Conservation (phyloP, 2,888 invertebrate genomes). For the Pheosia gnoma region DNA sequence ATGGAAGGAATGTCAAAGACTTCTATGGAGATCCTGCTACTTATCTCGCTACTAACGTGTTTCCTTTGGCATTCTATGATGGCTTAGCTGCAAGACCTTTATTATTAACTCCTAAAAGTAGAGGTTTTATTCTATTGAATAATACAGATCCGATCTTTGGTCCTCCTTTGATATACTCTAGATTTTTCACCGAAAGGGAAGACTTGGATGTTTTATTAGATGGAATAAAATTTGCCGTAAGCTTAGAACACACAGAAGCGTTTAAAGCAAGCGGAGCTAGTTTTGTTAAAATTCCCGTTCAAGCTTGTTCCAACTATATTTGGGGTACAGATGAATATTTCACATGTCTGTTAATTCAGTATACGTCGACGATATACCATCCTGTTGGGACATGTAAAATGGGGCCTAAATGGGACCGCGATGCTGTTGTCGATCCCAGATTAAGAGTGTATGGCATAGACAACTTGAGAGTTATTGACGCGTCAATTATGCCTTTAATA, state of each 20-base stretch:
- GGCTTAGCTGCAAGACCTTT: constrained; percentile 86
- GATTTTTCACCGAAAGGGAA: constrained; percentile 85
- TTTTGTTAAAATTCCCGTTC: constrained; percentile 83
- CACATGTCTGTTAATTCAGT: constrained; percentile 85
- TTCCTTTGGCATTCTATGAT: constrained; percentile 86
- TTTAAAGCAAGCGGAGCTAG: constrained; percentile 83
- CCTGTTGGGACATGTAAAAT: constrained; percentile 89
- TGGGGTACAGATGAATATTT: constrained; percentile 88
- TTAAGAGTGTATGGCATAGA: constrained; percentile 86
- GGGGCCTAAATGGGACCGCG: constrained; percentile 85
- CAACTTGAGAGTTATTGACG: constrained; percentile 86
- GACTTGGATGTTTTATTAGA: constrained; percentile 86
- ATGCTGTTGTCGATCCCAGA: constrained; percentile 87
- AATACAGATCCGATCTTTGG: constrained; percentile 88
- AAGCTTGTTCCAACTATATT: constrained; percentile 80
- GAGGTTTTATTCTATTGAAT: constrained; percentile 86
- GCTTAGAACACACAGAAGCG: constrained; percentile 84
- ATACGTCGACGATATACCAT: constrained; percentile 89
- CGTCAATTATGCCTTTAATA: constrained; percentile 87
- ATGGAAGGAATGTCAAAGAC: constrained; percentile 82
- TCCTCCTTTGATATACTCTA: constrained; percentile 89
- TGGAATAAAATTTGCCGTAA: constrained; percentile 84
- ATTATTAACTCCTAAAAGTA: constrained; percentile 85
- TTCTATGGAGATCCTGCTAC: constrained; percentile 84
- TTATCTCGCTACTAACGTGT: constrained; percentile 70